Evolutionary conservation across 1,140 invertebrate species (phyloP).

Genomic region (Pissodes strobi): DNA sequence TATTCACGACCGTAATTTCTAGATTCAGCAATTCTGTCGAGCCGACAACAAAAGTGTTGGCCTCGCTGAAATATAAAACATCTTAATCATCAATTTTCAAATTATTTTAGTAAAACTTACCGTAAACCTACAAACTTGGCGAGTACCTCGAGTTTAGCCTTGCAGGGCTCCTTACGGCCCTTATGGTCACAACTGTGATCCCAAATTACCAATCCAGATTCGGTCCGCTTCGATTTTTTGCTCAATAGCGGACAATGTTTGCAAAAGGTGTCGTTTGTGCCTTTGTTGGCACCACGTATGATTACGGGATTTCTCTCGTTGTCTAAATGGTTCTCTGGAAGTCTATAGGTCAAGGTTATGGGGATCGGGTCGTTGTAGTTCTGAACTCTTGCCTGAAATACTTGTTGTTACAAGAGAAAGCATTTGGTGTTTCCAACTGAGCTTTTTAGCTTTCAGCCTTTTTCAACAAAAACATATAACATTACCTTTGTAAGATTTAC

Average conservation of each 20-base stretch:
- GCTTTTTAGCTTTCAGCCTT: background rate
- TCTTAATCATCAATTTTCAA: no score
- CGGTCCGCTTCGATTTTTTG: constrained; percentile 34
- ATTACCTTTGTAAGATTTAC: constrained; percentile 8
- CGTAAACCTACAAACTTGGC: constrained; percentile 12
- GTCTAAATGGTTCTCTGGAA: background rate
- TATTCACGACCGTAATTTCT: constrained; percentile 49
- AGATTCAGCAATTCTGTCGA: constrained; percentile 47
- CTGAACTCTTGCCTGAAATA: background rate
- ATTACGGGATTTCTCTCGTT: constrained; percentile 6
- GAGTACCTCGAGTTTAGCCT: constrained; percentile 49
- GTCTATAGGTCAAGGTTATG: constrained; percentile 13
- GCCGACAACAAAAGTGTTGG: constrained; percentile 52
- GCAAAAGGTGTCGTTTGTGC: constrained; percentile 20
- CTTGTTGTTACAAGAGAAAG: background rate
- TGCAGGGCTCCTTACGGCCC: constrained; percentile 53
- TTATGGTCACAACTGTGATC: constrained; percentile 51
- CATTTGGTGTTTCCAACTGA: background rate
- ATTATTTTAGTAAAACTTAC: constrained; percentile 25
- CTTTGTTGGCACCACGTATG: background rate
- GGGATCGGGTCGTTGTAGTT: constrained; percentile 21
- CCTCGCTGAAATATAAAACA: constrained; percentile 27
- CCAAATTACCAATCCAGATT: constrained; percentile 41
- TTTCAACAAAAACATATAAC: background rate
- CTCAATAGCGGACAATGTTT: constrained; percentile 21